Evolutionary conservation across 2,888 invertebrate species (phyloP), one percentile per base, ranked within the genome.

Genomic region (Leptothorax acervorum): DNA sequence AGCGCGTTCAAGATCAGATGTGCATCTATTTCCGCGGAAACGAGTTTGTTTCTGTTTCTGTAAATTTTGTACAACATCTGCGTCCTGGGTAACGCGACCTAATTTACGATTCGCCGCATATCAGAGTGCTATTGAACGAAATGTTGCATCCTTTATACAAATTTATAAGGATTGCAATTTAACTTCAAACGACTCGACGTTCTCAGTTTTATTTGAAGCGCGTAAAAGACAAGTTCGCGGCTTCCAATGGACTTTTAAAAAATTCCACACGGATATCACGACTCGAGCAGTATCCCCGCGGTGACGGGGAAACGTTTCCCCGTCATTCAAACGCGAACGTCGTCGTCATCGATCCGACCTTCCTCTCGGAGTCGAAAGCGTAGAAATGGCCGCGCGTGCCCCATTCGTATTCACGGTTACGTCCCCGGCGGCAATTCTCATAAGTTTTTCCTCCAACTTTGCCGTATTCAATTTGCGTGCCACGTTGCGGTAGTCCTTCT

Each of bases 401-500:
- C 86, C 88, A 90, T 91, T 91, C 86, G 91, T 91, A 92, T 92
- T 92, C 91, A 91, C 90, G 85, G 87, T 88, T 87, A 85, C 86
- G 85, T 88, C 85, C 87, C 84, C 88, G 73, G 76, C 75, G 86
- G 89, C 86, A 89, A 89, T 91, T 92, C 91, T 89, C 92, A 90
- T 91, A 91, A 92, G 91, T 88, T 91, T 91, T 87, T 85, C 63
- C 86, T 81, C 76, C 88, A 89, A 92, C 92, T 92, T 92, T 90
- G 91, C 85, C 87, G 91, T 88, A 92, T 92, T 92, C 92, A 92
- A 92, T 92, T 92, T 92, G 90, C 91, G 91, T 91, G 85, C 87
- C 71, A 70, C 86, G 39, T 68, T 78, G 75, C 51, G 62, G 66
- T 53, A 28, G 70, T 75, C 74, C 78, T 68, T 57, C 70, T 70